Evolutionary conservation across 37 sponge, comb jelly and placozoan genomes (phyloP).

Genomic region (Beroe forskalii): DNA sequence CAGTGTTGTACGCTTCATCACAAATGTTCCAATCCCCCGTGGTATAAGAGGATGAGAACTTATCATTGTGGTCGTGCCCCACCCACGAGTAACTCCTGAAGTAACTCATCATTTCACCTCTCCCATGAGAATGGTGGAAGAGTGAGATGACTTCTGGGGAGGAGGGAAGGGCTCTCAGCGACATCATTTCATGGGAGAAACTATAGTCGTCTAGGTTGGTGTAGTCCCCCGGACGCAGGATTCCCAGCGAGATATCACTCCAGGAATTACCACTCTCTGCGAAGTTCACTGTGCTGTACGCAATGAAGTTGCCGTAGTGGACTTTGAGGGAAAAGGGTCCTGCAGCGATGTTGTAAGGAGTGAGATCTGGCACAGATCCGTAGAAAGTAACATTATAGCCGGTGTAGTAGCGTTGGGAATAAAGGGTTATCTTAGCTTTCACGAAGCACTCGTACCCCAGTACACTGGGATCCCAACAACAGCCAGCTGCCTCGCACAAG

Average conservation of each 20-base stretch:
- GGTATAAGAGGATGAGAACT: conserved; percentile 4
- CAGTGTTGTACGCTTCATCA: too few relatives aligned
- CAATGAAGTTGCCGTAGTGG: conserved; percentile 40
- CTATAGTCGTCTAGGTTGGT: too few relatives aligned
- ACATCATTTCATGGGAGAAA: too few relatives aligned
- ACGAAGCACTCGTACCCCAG: too few relatives aligned
- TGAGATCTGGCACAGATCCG: conserved; percentile 10
- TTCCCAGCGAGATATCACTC: background rate
- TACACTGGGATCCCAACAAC: conserved; percentile 54
- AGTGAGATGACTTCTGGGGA: background rate
- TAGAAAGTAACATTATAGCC: conserved; percentile 33
- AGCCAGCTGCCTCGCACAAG: background rate
- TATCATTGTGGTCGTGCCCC: background rate
- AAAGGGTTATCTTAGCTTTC: too few relatives aligned
- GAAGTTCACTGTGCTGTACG: background rate
- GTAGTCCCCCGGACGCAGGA: background rate
- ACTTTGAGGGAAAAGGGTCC: background rate
- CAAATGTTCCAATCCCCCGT: background rate
- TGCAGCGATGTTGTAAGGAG: background rate
- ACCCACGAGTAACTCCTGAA: background rate
- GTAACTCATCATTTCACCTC: background rate
- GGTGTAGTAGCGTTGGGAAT: too few relatives aligned
- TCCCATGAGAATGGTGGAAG: background rate
- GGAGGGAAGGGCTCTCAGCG: conserved; percentile 21
- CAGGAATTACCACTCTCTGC: background rate